These are phyloP conservation scores for Hemithea aestivaria DNA, from an alignment of 2,888 invertebrate genomes.

Conservation along the genomic window DNA sequence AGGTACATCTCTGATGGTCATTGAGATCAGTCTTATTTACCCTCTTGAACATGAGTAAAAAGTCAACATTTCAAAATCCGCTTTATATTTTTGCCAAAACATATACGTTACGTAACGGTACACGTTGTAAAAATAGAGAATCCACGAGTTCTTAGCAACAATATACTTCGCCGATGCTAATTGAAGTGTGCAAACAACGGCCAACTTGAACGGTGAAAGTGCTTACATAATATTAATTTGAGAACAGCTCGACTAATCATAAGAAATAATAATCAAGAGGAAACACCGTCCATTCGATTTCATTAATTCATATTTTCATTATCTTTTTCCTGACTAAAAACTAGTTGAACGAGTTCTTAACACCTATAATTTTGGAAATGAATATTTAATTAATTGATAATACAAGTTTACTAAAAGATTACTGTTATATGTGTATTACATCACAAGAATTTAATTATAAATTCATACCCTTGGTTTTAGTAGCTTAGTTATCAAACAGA, in stretches of 20 bases:
- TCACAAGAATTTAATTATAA: too few relatives aligned
- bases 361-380: background rate
- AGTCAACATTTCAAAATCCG: conserved; percentile 2
- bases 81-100: background rate
- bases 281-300: conserved; percentile 21
- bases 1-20: too few relatives aligned
- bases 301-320: background rate
- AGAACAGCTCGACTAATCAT: conserved; percentile 40
- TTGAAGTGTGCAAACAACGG: conserved; percentile 56
- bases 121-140: conserved; percentile 39
- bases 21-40: too few relatives aligned
- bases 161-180: conserved; percentile 58
- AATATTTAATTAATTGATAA: background rate
- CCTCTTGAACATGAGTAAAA: too few relatives aligned
- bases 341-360: background rate
- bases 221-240: conserved; percentile 50
- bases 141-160: conserved; percentile 37
- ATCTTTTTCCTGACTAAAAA: too few relatives aligned
- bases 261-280: conserved; percentile 21
- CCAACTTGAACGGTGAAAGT: conserved; percentile 53
- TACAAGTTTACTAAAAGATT: too few relatives aligned
- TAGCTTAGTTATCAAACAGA: background rate
- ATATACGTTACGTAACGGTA: conserved; percentile 17
- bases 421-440: too few relatives aligned
- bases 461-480: too few relatives aligned